These are phyloP conservation scores for Ispidina lecontei DNA, from an alignment of 2,797 vertebrate genomes.

Conservation along the genomic window DNA sequence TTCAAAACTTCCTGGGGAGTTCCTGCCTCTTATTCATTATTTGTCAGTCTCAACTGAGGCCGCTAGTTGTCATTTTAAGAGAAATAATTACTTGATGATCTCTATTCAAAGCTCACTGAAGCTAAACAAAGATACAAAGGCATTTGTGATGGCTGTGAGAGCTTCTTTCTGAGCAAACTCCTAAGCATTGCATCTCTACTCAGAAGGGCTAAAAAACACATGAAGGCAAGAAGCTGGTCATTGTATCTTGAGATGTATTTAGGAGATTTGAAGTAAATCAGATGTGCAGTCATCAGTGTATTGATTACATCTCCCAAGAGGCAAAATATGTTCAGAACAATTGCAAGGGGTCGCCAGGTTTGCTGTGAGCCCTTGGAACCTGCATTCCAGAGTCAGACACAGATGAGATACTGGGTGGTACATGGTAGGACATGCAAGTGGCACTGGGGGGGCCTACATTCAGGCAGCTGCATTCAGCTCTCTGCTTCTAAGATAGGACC, in stretches of 20 bases:
- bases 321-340: neutral
- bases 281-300: neutral
- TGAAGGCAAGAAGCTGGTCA: neutral
- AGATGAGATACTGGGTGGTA: neutral
- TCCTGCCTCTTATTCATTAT: neutral
- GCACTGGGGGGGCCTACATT: neutral
- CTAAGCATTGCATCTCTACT: neutral
- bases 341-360: neutral
- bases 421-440: neutral
- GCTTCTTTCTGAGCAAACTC: neutral
- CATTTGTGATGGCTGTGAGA: neutral
- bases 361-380: neutral
- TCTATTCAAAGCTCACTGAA: neutral
- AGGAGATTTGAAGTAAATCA: neutral
- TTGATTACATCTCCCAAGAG: neutral
- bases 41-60: neutral
- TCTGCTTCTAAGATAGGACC: neutral
- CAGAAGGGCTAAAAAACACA: neutral
- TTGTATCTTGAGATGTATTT: neutral
- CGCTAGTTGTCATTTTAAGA: neutral
- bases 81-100: neutral
- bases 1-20: neutral
- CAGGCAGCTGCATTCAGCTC: neutral
- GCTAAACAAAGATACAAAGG: neutral
- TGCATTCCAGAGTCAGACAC: accelerated